phyloP scores from a whole-genome alignment of 1,140 invertebrate species.

The Rhizoglyphus robini region DNA sequence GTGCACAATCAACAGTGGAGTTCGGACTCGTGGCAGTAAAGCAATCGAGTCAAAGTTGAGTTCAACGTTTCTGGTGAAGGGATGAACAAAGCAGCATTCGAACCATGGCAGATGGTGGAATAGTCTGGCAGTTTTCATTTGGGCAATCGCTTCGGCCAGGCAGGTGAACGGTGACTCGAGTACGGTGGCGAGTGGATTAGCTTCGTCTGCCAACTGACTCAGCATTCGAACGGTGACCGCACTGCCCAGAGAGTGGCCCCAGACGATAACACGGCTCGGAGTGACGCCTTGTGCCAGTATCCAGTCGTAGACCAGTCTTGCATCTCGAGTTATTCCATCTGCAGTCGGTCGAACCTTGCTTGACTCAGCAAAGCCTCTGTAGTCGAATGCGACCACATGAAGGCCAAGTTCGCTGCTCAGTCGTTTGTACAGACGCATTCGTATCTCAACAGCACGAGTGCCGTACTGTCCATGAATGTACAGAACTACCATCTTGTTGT shows the following conservation, averaged over 20 bases:
- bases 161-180: conserved; percentile 80
- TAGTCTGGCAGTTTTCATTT: conserved; percentile 55
- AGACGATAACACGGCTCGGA: background rate
- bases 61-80: conserved; percentile 46
- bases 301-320: conserved; percentile 61
- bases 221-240: conserved; percentile 23
- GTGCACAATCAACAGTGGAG: conserved; percentile 70
- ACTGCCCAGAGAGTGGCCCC: conserved; percentile 28
- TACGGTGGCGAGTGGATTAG: conserved; percentile 49
- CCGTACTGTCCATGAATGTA: conserved; percentile 84
- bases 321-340: conserved; percentile 65
- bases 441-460: conserved; percentile 56
- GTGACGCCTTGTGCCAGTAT: conserved; percentile 36
- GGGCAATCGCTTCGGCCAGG: conserved; percentile 60
- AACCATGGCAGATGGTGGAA: conserved; percentile 51
- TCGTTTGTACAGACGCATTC: conserved; percentile 67
- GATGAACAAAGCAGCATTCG: conserved; percentile 50
- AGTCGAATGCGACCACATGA: conserved; percentile 80
- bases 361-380: conserved; percentile 82
- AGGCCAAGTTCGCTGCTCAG: conserved; percentile 53
- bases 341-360: conserved; percentile 53
- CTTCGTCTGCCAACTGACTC: conserved; percentile 25
- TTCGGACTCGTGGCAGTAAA: conserved; percentile 40
- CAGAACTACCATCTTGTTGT: conserved; percentile 47
- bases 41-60: conserved; percentile 25